These are phyloP conservation scores for Lophius piscatorius DNA, from an alignment of 2,113 vertebrate genomes.

Conservation along the genomic window DNA sequence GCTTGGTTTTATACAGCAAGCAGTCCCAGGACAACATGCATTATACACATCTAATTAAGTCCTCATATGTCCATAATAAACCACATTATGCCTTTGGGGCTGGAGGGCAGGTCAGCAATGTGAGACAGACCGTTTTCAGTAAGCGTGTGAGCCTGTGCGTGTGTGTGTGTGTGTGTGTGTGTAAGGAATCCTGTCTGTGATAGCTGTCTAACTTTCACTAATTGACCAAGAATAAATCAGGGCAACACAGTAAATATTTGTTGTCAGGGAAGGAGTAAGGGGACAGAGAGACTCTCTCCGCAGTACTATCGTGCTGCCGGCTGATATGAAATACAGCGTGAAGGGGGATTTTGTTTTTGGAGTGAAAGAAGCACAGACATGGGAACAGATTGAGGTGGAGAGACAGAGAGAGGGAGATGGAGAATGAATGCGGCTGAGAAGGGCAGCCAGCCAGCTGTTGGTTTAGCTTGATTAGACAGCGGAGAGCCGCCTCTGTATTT, in stretches of 20 bases:
- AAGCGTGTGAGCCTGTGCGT: neutral
- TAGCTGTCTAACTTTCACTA: slow-evolving; percentile 78
- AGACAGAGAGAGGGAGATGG: slow-evolving; percentile 34
- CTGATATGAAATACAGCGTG: slow-evolving; percentile 18
- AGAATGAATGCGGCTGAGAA: slow-evolving; percentile 65
- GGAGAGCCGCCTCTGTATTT: slow-evolving; percentile 77
- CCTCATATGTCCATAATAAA: slow-evolving; percentile 79
- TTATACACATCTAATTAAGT: slow-evolving; percentile 81
- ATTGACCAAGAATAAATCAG: slow-evolving; percentile 83
- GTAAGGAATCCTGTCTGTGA: slow-evolving; percentile 50
- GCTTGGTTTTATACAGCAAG: slow-evolving; percentile 65
- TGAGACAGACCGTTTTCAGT: slow-evolving; percentile 49
- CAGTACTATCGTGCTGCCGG: slow-evolving; percentile 42
- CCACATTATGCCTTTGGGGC: slow-evolving; percentile 73
- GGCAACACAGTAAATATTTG: slow-evolving; percentile 82
- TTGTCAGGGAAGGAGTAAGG: slow-evolving; percentile 68
- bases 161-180: slow-evolving; percentile 15
- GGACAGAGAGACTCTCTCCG: slow-evolving; percentile 75
- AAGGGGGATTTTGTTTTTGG: slow-evolving; percentile 1
- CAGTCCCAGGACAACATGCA: slow-evolving; percentile 68
- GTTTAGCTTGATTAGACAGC: slow-evolving; percentile 77
- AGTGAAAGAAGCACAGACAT: slow-evolving; percentile 25
- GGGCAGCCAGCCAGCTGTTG: slow-evolving; percentile 86
- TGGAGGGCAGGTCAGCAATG: slow-evolving; percentile 64
- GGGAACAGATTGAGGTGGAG: slow-evolving; percentile 41